Evolutionary conservation across 2,888 invertebrate genomes (phyloP).

Genomic region (Dolichomitus sp.): DNA sequence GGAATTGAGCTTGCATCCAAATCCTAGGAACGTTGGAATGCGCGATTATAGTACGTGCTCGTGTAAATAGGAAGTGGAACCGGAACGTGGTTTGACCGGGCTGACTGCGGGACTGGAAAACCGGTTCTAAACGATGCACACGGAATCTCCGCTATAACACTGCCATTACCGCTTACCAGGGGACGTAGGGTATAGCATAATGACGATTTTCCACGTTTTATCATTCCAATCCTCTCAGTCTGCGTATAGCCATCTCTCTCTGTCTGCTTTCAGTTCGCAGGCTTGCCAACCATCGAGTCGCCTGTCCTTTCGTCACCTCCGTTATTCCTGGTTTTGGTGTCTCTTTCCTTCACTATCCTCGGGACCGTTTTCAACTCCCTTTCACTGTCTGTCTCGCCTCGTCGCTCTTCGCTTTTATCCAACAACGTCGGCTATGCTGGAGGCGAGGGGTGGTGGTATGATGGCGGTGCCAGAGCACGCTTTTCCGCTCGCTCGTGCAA

Average conservation of each 20-base stretch:
- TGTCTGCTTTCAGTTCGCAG: slow-evolving; percentile 14
- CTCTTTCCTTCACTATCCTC: slow-evolving; percentile 44
- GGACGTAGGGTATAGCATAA: slow-evolving; percentile 38
- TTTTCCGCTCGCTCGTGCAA: slow-evolving; percentile 61
- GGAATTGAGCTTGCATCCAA: slow-evolving; percentile 60
- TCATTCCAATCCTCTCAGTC: slow-evolving; percentile 53
- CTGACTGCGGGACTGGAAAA: slow-evolving; percentile 56
- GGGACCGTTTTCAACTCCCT: slow-evolving; percentile 37
- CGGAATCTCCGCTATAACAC: slow-evolving; percentile 55
- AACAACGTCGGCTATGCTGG: slow-evolving; percentile 33
- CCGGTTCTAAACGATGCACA: slow-evolving; percentile 58
- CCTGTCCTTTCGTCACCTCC: slow-evolving; percentile 32
- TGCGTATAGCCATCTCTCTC: slow-evolving; percentile 12
- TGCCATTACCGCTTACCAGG: slow-evolving; percentile 33
- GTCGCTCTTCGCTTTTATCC: slow-evolving; percentile 61
- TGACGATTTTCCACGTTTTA: slow-evolving; percentile 66
- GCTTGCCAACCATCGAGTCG: slow-evolving; percentile 20
- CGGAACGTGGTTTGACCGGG: slow-evolving; percentile 56
- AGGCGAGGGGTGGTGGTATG: slow-evolving; percentile 25
- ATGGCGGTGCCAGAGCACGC: slow-evolving; percentile 40
- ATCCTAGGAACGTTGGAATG: slow-evolving; percentile 73
- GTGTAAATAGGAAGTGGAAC: slow-evolving; percentile 68
- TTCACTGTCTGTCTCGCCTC: slow-evolving; percentile 63
- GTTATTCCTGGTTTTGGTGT: neutral
- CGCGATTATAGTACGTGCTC: slow-evolving; percentile 65